Conservation (phyloP, 92 coral and sea anemone species). For the Epizoanthus scotinus region DNA sequence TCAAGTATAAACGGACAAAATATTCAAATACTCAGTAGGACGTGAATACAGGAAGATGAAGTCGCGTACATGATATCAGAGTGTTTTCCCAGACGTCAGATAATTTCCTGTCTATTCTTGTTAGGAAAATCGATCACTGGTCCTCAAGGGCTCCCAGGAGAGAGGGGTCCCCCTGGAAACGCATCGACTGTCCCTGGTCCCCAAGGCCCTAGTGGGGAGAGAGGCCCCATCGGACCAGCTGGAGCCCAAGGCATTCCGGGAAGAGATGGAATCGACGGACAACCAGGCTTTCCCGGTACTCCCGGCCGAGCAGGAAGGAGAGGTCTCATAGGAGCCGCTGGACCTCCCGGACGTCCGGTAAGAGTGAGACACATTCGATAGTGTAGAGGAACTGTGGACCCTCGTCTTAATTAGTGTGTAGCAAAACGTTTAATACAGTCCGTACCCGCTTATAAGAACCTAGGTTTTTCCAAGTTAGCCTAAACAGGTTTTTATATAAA, state of each 20-base stretch:
- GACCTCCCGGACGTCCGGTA: slow-evolving; percentile 51
- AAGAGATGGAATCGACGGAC: slow-evolving; percentile 46
- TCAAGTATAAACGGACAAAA: too few relatives aligned
- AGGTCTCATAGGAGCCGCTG: slow-evolving; percentile 53
- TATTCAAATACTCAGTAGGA: too few relatives aligned
- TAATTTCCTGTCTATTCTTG: too few relatives aligned
- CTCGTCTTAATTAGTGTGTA: too few relatives aligned
- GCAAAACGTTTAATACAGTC: too few relatives aligned
- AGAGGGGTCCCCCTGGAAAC: slow-evolving; percentile 28
- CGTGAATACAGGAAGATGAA: too few relatives aligned
- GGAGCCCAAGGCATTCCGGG: slow-evolving; percentile 40
- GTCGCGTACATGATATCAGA: too few relatives aligned
- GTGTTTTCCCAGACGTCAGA: too few relatives aligned
- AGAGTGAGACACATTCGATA: not conserved
- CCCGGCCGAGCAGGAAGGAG: slow-evolving; percentile 73
- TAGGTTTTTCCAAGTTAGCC: too few relatives aligned
- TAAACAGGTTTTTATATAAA: too few relatives aligned
- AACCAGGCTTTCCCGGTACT: slow-evolving; percentile 65
- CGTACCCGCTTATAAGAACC: too few relatives aligned
- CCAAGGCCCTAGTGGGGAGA: slow-evolving; percentile 40
- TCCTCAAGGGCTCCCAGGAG: slow-evolving; percentile 19
- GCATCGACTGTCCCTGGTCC: slow-evolving; percentile 23
- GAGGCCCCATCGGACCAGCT: slow-evolving; percentile 14
- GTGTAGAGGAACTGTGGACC: too few relatives aligned
- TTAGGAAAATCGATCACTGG: slow-evolving; percentile 21